Conservation (phyloP, 1,140 invertebrate genomes). For the Pseudoatta argentina region DNA sequence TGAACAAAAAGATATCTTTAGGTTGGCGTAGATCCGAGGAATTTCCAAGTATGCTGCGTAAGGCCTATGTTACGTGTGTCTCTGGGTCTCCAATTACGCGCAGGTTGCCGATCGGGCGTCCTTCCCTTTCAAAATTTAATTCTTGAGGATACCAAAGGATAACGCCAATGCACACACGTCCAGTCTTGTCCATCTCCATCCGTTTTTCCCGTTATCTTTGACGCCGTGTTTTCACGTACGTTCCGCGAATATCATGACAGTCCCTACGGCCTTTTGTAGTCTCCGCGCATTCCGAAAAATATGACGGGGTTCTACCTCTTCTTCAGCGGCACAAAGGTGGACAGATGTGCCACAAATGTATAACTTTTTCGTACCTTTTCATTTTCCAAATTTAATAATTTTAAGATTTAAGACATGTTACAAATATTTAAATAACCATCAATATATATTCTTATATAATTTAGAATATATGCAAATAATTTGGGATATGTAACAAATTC, state of each 20-base stretch:
- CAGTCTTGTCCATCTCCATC: not conserved
- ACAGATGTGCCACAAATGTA: slow-evolving; percentile 4
- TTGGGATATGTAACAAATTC: not conserved
- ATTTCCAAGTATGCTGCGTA: slow-evolving; percentile 69
- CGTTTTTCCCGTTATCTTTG: slow-evolving; percentile 30
- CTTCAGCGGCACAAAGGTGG: not conserved
- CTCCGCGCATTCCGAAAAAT: slow-evolving; percentile 24
- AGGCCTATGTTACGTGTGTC: slow-evolving; percentile 65
- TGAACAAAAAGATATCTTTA: slow-evolving; percentile 71
- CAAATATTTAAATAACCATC: not conserved
- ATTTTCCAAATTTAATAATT: not conserved
- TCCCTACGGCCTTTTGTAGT: not conserved
- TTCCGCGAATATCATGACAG: slow-evolving; percentile 12
- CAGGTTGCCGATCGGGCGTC: slow-evolving; percentile 62
- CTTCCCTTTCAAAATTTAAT: slow-evolving; percentile 22
- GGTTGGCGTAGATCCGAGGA: slow-evolving; percentile 48
- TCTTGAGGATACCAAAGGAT: not conserved
- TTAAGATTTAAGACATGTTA: not conserved
- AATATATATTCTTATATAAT: not conserved
- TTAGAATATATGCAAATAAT: not conserved
- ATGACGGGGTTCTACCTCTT: not conserved
- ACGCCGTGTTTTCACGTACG: slow-evolving; percentile 25
- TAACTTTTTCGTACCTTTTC: not conserved
- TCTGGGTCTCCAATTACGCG: slow-evolving; percentile 71
- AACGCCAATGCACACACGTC: slow-evolving; percentile 18